These are phyloP conservation scores for Macrostomum lignano DNA, from an alignment of 1,140 invertebrate genomes.

Conservation along the genomic window DNA sequence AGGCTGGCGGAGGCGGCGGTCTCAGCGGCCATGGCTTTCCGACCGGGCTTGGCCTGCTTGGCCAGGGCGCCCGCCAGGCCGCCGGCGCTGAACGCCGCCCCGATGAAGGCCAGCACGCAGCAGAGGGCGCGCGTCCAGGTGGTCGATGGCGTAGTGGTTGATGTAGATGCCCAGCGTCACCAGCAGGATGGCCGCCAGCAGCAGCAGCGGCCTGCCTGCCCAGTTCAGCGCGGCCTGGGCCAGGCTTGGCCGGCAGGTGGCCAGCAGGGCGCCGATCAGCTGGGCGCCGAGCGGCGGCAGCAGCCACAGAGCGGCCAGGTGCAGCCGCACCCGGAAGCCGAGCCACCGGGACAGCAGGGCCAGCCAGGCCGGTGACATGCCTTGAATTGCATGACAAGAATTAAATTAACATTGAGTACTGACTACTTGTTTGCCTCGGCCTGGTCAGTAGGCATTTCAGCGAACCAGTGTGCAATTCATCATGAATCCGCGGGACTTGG, in stretches of 20 bases:
- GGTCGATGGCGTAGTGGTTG: slow-evolving; percentile 5
- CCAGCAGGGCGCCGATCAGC: not conserved
- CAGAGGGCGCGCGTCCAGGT: not conserved
- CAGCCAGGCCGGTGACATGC: no score
- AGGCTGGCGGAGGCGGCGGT: slow-evolving; percentile 1
- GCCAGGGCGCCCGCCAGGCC: not conserved
- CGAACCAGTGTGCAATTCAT: no score
- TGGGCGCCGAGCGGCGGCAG: no score
- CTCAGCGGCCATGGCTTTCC: slow-evolving; percentile 3
- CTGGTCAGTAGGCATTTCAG: no score
- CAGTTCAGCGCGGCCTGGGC: slow-evolving; percentile 2
- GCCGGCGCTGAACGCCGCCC: not conserved
- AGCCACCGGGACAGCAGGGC: no score
- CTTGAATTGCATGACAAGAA: no score
- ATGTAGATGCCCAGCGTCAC: slow-evolving; percentile 5
- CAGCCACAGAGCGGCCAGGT: no score
- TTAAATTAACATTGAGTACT: no score
- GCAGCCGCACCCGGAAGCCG: no score
- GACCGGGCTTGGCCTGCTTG: not conserved
- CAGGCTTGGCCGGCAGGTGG: not conserved
- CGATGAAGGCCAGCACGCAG: not conserved
- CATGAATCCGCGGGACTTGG: no score
- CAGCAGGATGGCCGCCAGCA: slow-evolving; percentile 3
- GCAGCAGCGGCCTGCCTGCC: slow-evolving; percentile 2
- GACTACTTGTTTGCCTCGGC: no score